A percentile compares a stretch with the other conserved stretches of the same genome.
These are phyloP conservation scores for Sebastes trivittatus DNA, from an alignment of 2,797 vertebrate genomes.

Conservation along the genomic window DNA sequence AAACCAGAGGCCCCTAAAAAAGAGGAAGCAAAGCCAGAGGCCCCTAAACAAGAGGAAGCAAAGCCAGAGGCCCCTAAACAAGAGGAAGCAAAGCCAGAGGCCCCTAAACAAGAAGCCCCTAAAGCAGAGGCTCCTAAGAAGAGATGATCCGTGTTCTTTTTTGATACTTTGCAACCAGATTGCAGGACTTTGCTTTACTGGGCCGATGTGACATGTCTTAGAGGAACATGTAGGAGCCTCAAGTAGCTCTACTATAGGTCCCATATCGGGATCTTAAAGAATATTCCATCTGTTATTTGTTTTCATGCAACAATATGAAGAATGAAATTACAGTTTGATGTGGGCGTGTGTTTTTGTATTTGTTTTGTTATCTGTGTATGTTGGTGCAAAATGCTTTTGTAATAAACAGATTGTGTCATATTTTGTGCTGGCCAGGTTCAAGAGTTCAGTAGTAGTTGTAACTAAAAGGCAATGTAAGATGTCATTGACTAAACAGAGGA, in stretches of 20 bases:
- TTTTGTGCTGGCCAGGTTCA: neutral
- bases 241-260: too few species aligned
- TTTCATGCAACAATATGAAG: neutral
- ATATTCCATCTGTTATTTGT: conserved; percentile 13
- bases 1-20: neutral
- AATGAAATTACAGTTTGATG: neutral
- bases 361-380: neutral
- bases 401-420: neutral
- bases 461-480: too few species aligned
- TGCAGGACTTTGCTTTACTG: neutral
- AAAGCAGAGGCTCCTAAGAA: conserved; percentile 12
- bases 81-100: neutral
- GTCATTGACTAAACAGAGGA: too few species aligned
- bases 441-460: neutral
- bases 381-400: neutral
- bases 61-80: neutral
- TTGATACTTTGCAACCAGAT: neutral
- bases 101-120: neutral
- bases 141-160: neutral
- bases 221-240: neutral
- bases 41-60: neutral
- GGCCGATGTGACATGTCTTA: too few species aligned
- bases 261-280: neutral
- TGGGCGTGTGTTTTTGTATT: neutral
- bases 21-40: neutral